phyloP scores from a whole-genome alignment of 2,113 vertebrate species.

The Alligator mississippiensis region DNA sequence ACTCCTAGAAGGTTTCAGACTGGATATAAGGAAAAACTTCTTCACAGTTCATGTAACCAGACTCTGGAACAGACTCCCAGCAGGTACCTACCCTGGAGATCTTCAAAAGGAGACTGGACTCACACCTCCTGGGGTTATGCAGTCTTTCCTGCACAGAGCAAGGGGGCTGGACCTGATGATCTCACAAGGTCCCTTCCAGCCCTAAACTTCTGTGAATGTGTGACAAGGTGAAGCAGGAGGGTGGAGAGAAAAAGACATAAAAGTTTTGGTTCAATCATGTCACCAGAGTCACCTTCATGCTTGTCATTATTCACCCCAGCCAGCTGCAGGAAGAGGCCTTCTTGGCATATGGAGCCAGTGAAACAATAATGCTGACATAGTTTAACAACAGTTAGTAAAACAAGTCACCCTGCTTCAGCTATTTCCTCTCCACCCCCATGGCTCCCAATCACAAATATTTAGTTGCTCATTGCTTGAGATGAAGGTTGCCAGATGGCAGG shows the following conservation, averaged over 20 bases:
- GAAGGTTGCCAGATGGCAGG: conserved; percentile 78
- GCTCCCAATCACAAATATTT: conserved; percentile 34
- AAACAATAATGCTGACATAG: fast-evolving
- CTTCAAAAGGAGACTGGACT: too few species aligned
- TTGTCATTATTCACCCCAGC: not conserved
- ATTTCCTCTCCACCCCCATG: conserved; percentile 24
- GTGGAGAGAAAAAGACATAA: too few species aligned
- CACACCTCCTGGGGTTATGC: too few species aligned
- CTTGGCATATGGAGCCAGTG: not conserved
- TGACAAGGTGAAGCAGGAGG: not conserved
- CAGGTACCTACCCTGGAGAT: too few species aligned
- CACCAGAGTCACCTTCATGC: not conserved
- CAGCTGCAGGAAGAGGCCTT: fast-evolving
- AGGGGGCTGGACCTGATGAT: too few species aligned
- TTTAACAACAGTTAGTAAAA: conserved; percentile 43
- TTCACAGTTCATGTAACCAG: too few species aligned
- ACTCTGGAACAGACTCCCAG: too few species aligned
- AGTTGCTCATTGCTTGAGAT: conserved; percentile 54
- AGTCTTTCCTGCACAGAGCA: not conserved
- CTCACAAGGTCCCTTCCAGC: too few species aligned
- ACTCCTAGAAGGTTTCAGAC: too few species aligned
- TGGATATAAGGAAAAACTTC: too few species aligned
- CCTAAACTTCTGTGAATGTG: not conserved
- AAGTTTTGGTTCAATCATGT: not conserved
- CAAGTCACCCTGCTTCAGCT: conserved; percentile 12